phyloP scores from a whole-genome alignment of 2,797 vertebrate species.

The Hemibagrus guttatus region DNA sequence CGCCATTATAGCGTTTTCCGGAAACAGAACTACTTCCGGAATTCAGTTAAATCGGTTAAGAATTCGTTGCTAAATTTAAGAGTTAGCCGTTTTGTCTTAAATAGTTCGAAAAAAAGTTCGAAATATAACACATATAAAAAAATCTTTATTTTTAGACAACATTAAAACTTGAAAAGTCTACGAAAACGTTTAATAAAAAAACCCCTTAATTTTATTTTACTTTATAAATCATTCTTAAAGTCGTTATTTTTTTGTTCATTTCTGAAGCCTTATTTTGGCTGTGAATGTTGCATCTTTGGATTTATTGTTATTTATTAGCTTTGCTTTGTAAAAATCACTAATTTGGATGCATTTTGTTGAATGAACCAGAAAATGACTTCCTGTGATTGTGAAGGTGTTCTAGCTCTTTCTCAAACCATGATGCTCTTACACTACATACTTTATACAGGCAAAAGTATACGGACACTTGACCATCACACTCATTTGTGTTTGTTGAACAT shows the following conservation, averaged over 20 bases:
- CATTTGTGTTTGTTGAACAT: not conserved
- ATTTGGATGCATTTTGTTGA: not conserved
- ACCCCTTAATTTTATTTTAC: not conserved
- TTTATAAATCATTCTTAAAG: not conserved
- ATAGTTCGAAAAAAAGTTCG: not conserved
- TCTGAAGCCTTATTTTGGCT: not conserved
- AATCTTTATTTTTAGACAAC: not conserved
- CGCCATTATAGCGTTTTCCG: conserved; percentile 13
- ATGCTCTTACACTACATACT: not conserved
- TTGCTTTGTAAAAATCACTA: not conserved
- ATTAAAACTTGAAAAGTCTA: not conserved
- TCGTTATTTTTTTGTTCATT: not conserved
- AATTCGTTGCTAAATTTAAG: not conserved
- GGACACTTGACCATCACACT: not conserved
- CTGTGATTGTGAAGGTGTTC: not conserved
- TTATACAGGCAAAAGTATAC: not conserved
- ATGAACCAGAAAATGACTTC: not conserved
- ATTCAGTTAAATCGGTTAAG: not conserved
- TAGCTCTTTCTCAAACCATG: not conserved
- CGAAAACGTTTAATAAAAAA: not conserved
- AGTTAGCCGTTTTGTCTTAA: not conserved
- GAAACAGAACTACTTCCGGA: conserved; percentile 4
- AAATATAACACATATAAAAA: not conserved
- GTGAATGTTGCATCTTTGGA: not conserved
- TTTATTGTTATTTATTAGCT: not conserved